Conservation (phyloP, 2,797 vertebrate genomes). For the Anableps anableps region DNA sequence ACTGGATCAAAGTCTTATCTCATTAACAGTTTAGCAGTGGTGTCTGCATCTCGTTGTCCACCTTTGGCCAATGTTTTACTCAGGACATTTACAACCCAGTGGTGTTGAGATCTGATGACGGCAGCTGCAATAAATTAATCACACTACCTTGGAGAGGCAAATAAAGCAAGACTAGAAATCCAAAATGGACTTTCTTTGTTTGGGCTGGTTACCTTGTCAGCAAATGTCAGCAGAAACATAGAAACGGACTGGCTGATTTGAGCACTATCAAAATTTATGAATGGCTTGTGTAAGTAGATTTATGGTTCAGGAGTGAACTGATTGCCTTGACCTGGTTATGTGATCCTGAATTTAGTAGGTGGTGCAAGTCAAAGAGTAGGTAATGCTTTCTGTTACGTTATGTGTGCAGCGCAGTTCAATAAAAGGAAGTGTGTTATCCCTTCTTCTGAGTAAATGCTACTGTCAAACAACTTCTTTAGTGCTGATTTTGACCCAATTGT, state of each 20-base stretch:
- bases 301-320: neutral
- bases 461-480: neutral
- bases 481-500: neutral
- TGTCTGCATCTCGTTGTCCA: neutral
- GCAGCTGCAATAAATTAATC: neutral
- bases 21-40: neutral
- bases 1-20: neutral
- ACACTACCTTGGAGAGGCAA: neutral
- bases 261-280: neutral
- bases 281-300: neutral
- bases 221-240: neutral
- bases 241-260: neutral
- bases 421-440: neutral
- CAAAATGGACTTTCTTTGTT: neutral
- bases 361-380: neutral
- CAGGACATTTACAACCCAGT: neutral
- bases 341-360: neutral
- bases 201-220: neutral
- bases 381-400: neutral
- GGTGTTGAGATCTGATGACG: neutral
- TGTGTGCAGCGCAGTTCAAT: neutral
- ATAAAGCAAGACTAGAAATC: neutral
- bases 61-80: neutral
- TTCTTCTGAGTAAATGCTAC: neutral
- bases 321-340: neutral